Evolutionary conservation across 2,113 vertebrate genomes (phyloP).

Genomic region (Synchiropus splendidus): DNA sequence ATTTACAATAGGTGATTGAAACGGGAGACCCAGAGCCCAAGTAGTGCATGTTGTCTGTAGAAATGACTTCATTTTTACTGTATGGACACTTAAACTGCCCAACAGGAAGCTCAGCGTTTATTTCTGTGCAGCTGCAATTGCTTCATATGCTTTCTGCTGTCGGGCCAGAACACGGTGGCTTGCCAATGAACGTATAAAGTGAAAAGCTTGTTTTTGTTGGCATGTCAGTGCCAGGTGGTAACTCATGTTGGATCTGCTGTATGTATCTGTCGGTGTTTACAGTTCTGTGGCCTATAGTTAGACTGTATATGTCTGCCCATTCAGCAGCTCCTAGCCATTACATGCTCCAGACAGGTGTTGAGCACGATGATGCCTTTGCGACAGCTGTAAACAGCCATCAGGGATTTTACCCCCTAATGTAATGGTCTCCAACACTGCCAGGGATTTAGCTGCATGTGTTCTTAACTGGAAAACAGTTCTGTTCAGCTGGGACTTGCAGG

Average conservation of each 20-base stretch:
- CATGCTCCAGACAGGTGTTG: constrained; percentile 48
- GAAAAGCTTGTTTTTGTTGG: constrained; percentile 39
- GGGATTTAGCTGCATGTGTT: constrained; percentile 22
- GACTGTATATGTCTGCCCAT: constrained; percentile 18
- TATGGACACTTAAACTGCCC: too few species aligned
- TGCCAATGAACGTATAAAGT: constrained; percentile 21
- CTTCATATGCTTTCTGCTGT: constrained; percentile 32
- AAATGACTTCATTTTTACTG: too few species aligned
- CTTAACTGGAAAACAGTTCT: constrained; percentile 2
- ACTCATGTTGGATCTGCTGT: constrained; percentile 15
- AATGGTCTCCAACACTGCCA: constrained; percentile 18
- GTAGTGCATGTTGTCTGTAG: too few species aligned
- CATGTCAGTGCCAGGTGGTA: constrained; percentile 43
- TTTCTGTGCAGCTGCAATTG: neutral
- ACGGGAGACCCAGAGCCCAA: neutral
- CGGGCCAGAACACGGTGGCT: constrained; percentile 19
- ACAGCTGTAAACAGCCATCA: constrained; percentile 56
- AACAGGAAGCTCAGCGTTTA: too few species aligned
- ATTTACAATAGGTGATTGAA: constrained; percentile 27
- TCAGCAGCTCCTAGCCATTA: constrained; percentile 47
- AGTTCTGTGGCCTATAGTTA: constrained; percentile 10
- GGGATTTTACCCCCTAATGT: constrained; percentile 24
- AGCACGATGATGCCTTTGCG: constrained; percentile 23
- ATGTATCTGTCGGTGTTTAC: constrained; percentile 10
- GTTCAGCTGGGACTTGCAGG: too few species aligned